Conservation (phyloP, 2,113 vertebrate genomes). For the Chionodraco myersi region DNA sequence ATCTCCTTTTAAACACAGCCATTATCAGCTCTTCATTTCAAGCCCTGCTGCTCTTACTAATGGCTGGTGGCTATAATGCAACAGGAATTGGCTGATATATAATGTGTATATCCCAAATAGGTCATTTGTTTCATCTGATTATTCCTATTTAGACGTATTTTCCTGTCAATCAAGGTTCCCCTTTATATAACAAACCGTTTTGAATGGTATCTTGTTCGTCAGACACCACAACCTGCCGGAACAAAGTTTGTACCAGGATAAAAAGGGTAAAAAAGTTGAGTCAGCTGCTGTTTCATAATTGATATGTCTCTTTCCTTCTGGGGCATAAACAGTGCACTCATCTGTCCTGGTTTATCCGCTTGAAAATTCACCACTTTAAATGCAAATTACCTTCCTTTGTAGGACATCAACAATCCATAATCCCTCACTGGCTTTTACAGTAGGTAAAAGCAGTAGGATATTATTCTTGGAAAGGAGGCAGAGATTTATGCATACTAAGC, state of each 20-base stretch:
- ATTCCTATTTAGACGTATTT: too few relatives aligned
- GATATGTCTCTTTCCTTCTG: constrained; percentile 49
- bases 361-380: constrained; percentile 72
- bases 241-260: constrained; percentile 5
- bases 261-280: constrained; percentile 37
- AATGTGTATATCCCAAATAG: not conserved
- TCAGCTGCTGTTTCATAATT: constrained; percentile 64
- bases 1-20: constrained; percentile 39
- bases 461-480: constrained; percentile 53
- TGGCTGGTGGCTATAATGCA: constrained; percentile 19
- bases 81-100: not conserved
- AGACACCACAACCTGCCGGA: not conserved
- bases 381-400: constrained; percentile 73
- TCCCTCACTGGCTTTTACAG: constrained; percentile 62
- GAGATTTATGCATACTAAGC: constrained; percentile 51
- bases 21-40: constrained; percentile 58
- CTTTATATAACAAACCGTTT: not conserved
- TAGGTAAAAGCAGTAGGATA: constrained; percentile 49
- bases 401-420: constrained; percentile 71
- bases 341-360: constrained; percentile 61
- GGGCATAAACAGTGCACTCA: constrained; percentile 63
- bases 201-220: not conserved
- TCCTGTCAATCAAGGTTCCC: not conserved
- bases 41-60: constrained; percentile 47
- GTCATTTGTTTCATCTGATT: not conserved